Evolutionary conservation across 2,888 invertebrate genomes (phyloP).

Genomic region (Ditula angustiorana): DNA sequence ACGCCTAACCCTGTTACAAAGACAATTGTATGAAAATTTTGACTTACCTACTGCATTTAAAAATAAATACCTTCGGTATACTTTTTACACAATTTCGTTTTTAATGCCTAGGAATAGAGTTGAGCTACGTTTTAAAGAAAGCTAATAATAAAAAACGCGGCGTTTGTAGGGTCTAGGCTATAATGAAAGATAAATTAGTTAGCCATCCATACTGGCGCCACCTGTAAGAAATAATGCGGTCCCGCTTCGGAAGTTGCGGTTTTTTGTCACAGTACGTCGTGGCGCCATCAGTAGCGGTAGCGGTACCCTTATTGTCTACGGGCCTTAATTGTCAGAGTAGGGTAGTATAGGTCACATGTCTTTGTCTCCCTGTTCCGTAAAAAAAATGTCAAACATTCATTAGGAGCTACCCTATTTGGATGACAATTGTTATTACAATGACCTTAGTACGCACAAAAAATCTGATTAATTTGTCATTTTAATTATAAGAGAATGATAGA

Average conservation of each 20-base stretch:
- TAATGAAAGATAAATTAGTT: constrained; percentile 17
- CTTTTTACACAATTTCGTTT: background rate
- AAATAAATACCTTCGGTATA: background rate
- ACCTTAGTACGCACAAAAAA: background rate
- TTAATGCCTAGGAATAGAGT: background rate
- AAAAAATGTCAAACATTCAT: constrained; percentile 10
- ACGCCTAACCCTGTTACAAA: background rate
- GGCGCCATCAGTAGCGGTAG: constrained; percentile 29
- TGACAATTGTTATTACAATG: background rate
- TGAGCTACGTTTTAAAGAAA: background rate
- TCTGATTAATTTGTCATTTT: background rate
- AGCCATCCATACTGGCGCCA: constrained; percentile 37
- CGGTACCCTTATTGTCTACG: constrained; percentile 16
- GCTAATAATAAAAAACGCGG: constrained; percentile 14
- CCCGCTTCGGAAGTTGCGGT: constrained; percentile 16
- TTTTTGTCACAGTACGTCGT: constrained; percentile 21
- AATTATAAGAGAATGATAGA: too few relatives aligned
- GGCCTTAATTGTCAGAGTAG: constrained; percentile 17
- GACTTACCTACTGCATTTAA: background rate
- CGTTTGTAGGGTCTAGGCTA: constrained; percentile 8
- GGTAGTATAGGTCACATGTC: constrained; percentile 5
- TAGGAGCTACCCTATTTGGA: constrained; percentile 1
- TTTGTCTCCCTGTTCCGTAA: too few relatives aligned
- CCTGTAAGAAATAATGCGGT: constrained; percentile 24
- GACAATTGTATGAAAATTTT: background rate